Evolutionary conservation across 2,888 invertebrate genomes (phyloP).

Genomic region (Anagyrus pseudococci): DNA sequence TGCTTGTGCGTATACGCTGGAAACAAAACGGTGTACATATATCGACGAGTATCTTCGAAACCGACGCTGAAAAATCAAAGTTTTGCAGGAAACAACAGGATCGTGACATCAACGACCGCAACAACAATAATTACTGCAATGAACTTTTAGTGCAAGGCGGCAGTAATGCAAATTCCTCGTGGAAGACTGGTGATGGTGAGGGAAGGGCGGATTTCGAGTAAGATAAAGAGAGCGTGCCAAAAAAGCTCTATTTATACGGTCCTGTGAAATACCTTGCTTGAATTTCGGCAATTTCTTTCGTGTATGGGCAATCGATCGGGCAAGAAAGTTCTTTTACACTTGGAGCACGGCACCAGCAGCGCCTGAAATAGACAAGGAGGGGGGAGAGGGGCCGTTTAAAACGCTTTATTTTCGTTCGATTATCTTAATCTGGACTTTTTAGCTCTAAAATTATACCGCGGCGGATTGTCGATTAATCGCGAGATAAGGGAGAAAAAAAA

Average conservation of each 20-base stretch:
- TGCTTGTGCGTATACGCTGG: no score
- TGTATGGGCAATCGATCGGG: conserved; percentile 73
- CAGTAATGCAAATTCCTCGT: no score
- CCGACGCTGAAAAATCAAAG: no score
- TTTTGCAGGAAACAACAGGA: no score
- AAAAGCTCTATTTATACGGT: conserved; percentile 16
- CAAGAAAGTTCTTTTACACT: conserved; percentile 73
- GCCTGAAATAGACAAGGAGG: conserved; percentile 54
- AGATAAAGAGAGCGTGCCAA: background rate
- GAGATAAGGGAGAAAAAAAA: background rate
- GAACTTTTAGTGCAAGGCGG: background rate
- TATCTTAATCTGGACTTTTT: background rate
- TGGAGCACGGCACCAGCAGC: conserved; percentile 68
- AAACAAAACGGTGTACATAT: no score
- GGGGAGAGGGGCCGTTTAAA: background rate
- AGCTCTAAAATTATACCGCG: background rate
- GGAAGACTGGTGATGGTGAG: background rate
- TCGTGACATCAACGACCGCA: no score
- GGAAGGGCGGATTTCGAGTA: background rate
- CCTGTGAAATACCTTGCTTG: conserved; percentile 39
- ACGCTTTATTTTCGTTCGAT: background rate
- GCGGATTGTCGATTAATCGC: background rate
- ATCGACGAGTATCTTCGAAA: no score
- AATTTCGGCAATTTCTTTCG: conserved; percentile 61
- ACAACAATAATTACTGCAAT: no score